These are phyloP conservation scores for Synanceia verrucosa DNA, from an alignment of 2,797 vertebrate species.

Conservation along the genomic window DNA sequence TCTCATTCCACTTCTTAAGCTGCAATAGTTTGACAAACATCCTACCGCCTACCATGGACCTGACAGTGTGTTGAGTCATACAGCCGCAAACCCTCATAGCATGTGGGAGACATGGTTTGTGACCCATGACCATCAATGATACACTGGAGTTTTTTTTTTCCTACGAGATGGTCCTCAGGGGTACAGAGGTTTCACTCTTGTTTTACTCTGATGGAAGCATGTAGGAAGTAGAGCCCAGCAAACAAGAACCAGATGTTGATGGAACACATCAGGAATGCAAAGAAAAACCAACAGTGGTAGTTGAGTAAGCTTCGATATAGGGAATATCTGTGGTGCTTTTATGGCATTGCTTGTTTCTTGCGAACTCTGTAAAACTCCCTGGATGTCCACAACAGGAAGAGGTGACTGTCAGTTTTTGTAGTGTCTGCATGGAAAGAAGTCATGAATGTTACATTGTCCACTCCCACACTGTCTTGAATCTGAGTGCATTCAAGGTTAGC, in stretches of 20 bases:
- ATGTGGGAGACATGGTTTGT: too few relatives aligned
- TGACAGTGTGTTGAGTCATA: too few relatives aligned
- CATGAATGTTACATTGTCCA: neutral
- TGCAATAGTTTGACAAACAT: conserved; percentile 1
- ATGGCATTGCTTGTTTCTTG: conserved; percentile 6
- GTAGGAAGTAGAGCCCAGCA: conserved; percentile 45
- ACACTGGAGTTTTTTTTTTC: too few relatives aligned
- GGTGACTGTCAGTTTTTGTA: neutral
- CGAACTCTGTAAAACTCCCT: neutral
- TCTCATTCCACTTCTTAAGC: neutral
- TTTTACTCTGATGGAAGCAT: conserved; percentile 16
- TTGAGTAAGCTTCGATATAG: too few relatives aligned
- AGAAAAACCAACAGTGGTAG: conserved; percentile 49
- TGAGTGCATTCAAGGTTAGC: neutral
- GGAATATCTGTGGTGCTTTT: conserved; percentile 47
- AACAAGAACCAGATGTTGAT: conserved; percentile 51
- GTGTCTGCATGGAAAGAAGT: neutral
- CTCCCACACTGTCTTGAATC: too few relatives aligned
- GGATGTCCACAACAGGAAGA: neutral
- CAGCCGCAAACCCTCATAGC: too few relatives aligned
- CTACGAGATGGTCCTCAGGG: too few relatives aligned
- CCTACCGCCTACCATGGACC: conserved; percentile 15
- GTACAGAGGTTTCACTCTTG: too few relatives aligned
- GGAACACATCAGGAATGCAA: conserved; percentile 58
- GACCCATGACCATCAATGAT: too few relatives aligned